These are phyloP conservation scores for Sinosuthora webbiana DNA, from an alignment of 2,113 vertebrate genomes.

Conservation along the genomic window DNA sequence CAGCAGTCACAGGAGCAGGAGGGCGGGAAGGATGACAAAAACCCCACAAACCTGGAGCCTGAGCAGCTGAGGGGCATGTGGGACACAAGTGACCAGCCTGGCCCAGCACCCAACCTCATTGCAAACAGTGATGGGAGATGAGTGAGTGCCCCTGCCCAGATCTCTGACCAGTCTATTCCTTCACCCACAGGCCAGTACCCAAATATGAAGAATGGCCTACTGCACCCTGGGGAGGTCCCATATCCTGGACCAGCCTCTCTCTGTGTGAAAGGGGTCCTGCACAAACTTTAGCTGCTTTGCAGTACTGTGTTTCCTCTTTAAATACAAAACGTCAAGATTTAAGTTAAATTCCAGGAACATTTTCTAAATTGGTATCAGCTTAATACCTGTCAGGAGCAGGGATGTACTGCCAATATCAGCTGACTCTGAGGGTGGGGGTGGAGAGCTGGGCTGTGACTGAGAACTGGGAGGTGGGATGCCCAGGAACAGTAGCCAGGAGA, in stretches of 20 bases:
- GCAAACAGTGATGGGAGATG: neutral
- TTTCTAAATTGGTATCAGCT: neutral
- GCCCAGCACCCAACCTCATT: neutral
- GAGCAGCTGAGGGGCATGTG: fast-evolving
- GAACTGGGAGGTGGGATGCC: neutral
- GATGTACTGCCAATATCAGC: neutral
- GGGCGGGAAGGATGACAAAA: neutral
- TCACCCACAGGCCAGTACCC: neutral
- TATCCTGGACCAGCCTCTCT: neutral
- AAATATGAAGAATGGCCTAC: neutral
- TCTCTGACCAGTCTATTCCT: neutral
- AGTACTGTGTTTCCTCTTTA: neutral
- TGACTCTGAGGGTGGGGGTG: neutral
- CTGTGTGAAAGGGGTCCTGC: neutral
- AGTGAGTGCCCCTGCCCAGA: no score
- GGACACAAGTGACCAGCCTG: neutral
- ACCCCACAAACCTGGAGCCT: neutral
- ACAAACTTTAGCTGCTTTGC: neutral
- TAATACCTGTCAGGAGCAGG: neutral
- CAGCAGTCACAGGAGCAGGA: neutral
- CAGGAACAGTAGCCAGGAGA: neutral
- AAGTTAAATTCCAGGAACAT: neutral
- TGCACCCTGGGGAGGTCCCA: neutral
- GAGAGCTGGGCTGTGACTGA: neutral
- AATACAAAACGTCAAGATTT: neutral